phyloP scores from a whole-genome alignment of 1,140 invertebrate genomes.

The Hermetia illucens region DNA sequence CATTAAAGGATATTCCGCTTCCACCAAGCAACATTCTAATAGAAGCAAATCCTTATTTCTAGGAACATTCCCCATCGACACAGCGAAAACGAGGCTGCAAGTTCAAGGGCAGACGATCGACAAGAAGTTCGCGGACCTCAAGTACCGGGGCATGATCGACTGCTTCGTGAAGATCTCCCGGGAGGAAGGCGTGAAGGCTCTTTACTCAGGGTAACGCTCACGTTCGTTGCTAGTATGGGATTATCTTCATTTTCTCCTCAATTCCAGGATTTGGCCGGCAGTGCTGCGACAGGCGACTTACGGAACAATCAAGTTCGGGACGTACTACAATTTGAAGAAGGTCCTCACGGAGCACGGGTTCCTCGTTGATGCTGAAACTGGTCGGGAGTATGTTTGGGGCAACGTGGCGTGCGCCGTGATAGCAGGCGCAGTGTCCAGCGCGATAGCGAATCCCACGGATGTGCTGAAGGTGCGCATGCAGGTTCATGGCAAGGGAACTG shows the following conservation, averaged over 20 bases:
- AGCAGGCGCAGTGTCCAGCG: conserved; percentile 76
- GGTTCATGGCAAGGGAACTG: conserved; percentile 38
- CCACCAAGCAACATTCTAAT: conserved; percentile 10
- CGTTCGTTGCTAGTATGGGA: background rate
- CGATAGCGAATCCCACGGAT: conserved; percentile 96
- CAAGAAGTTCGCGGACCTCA: conserved; percentile 54
- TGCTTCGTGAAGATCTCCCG: conserved; percentile 69
- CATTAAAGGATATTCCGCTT: too few relatives aligned
- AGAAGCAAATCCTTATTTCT: conserved; percentile 25
- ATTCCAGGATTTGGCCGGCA: conserved; percentile 73
- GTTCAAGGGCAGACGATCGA: conserved; percentile 84
- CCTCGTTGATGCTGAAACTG: conserved; percentile 38
- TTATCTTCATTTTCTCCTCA: conserved; percentile 11
- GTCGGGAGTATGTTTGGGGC: conserved; percentile 54
- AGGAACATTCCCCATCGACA: conserved; percentile 97
- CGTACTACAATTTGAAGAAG: conserved; percentile 82
- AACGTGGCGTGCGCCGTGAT: conserved; percentile 74
- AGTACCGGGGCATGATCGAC: conserved; percentile 85
- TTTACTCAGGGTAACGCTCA: conserved; percentile 65
- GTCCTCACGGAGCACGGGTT: conserved; percentile 39
- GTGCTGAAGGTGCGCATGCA: conserved; percentile 96
- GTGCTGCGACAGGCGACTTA: conserved; percentile 86
- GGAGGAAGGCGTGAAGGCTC: conserved; percentile 61
- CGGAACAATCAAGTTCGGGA: conserved; percentile 93
- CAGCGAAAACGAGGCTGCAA: conserved; percentile 90